Conservation (phyloP, 1,140 invertebrate genomes). For the Drosophila kepulauana region DNA sequence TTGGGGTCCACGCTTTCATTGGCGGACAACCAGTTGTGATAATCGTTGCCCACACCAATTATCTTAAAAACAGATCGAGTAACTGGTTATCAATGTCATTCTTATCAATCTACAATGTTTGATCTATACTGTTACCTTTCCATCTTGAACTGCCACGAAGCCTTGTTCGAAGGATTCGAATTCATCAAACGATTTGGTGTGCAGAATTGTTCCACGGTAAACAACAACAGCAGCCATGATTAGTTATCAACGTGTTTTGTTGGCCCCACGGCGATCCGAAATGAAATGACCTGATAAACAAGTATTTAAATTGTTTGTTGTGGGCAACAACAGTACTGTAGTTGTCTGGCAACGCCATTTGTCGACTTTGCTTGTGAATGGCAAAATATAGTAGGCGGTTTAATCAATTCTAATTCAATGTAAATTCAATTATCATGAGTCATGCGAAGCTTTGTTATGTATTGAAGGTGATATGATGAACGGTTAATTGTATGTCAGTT, state of each 20-base stretch:
- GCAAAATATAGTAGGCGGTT: slow-evolving; percentile 1
- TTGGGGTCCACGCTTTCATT: neutral
- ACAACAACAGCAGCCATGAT: slow-evolving; percentile 54
- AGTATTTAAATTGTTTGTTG: slow-evolving; percentile 61
- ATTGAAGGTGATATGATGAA: neutral
- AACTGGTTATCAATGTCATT: neutral
- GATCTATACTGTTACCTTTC: slow-evolving; percentile 55
- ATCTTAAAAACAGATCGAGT: slow-evolving; percentile 51
- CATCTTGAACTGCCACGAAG: slow-evolving; percentile 67
- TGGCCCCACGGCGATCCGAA: neutral
- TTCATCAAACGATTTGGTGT: slow-evolving; percentile 75
- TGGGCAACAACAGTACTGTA: neutral
- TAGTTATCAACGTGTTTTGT: slow-evolving; percentile 29
- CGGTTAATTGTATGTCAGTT: neutral
- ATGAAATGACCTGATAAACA: slow-evolving; percentile 43
- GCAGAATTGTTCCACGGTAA: slow-evolving; percentile 71
- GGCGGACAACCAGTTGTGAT: slow-evolving; percentile 37
- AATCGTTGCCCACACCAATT: slow-evolving; percentile 62
- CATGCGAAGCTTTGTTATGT: neutral
- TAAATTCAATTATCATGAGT: neutral
- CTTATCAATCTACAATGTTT: too few relatives aligned
- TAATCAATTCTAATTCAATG: slow-evolving; percentile 2
- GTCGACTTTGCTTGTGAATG: slow-evolving; percentile 13
- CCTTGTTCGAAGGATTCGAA: slow-evolving; percentile 72
- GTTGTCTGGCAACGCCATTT: slow-evolving; percentile 5